These are phyloP conservation scores for Antrozous pallidus DNA, from an alignment of 2,797 vertebrate species.

Conservation along the genomic window DNA sequence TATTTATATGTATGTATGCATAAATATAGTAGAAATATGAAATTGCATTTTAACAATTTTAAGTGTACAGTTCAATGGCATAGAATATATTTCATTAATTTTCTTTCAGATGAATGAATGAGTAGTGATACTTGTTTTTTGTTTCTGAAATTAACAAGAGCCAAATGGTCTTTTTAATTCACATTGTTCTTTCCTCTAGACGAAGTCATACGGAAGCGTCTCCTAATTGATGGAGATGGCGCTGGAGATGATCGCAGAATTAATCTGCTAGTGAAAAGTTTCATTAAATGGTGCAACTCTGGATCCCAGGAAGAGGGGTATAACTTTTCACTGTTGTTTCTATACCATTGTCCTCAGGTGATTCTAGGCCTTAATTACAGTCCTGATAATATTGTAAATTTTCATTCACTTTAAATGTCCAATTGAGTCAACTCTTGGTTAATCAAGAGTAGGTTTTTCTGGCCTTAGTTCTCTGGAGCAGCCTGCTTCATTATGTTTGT, in stretches of 20 bases:
- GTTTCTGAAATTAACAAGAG: neutral
- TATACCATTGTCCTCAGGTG: neutral
- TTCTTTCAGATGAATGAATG: neutral
- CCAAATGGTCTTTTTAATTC: neutral
- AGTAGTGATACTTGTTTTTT: neutral
- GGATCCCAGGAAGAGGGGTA: slow-evolving; percentile 95
- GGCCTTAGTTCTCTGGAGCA: neutral
- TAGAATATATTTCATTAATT: neutral
- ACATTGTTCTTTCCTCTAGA: slow-evolving; percentile 79
- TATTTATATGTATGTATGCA: neutral
- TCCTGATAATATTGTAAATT: neutral
- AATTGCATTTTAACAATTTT: neutral
- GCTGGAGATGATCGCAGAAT: slow-evolving; percentile 97
- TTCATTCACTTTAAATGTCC: neutral
- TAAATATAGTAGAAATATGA: neutral
- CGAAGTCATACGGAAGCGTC: slow-evolving; percentile 96
- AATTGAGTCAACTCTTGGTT: neutral
- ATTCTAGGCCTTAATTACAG: neutral
- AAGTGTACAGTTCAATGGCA: neutral
- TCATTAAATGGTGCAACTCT: slow-evolving; percentile 96
- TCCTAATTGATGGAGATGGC: slow-evolving; percentile 97
- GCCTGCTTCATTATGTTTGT: slow-evolving; percentile 5
- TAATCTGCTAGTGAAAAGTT: slow-evolving; percentile 96
- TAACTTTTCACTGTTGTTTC: slow-evolving; percentile 45
- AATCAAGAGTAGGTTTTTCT: neutral